Evolutionary conservation across 2,888 invertebrate species (phyloP), one percentile per base, ranked within the genome.

Genomic region (Dromius quadrimaculatus): DNA sequence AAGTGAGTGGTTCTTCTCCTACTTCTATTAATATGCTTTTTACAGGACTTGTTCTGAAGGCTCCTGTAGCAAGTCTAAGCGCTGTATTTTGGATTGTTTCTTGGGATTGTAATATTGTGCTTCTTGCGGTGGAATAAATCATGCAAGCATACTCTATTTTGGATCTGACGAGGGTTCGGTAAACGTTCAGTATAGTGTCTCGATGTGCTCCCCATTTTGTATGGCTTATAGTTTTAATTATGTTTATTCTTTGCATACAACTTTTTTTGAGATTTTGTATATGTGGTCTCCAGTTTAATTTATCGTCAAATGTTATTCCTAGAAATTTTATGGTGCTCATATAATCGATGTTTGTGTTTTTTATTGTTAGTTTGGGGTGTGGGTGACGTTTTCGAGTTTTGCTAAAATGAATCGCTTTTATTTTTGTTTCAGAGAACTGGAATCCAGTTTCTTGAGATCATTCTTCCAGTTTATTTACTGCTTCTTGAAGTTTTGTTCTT

Each of bases 381-480:
- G 32, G 6, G 19, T 22, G 15, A 0, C 3, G 11, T 23, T 62
- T 4, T 41, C 45, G 23, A 41, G 11, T 15, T 38, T 59, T 59
- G 6, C 36, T 45, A 57, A 71, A 71, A 17, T 38, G 34, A 19
- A 71, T 62, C 13, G 43, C 43, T 54, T 43, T 13, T 2, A 71
- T 69, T 62, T 74, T 71, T 4, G 34, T 59, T 2, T 43, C 2
- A 8, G 71, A 73, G 34, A 74, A 72, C 34, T 71, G 43, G 22
- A 74, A 71, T 5, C 71, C 74, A 0, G 61, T 61, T n/a, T 19
- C 45, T 13, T 54, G 22, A 0, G 71, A 34, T 50, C 32, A 71
- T 0, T 61, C 9, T n/a, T 36, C 38, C 3, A 72, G 11, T 6
- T 50, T 32, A 20, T 75, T 28, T 2, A 74, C 59, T 6, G 70